Evolutionary conservation across 2,113 vertebrate species (phyloP), one percentile per base, ranked within the genome.

Genomic region (Myanophis thanlyinensis): DNA sequence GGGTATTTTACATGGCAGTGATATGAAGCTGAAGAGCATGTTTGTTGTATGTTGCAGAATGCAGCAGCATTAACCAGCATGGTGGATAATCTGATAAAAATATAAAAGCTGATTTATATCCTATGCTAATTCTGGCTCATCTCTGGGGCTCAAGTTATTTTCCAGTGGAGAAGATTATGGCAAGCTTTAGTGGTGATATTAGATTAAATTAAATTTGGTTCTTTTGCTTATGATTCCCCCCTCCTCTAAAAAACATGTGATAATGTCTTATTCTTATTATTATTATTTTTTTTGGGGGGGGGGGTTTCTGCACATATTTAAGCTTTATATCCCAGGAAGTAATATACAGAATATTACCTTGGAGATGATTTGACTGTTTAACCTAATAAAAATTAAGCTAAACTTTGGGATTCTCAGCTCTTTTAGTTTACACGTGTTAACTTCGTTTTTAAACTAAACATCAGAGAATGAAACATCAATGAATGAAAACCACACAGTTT

Each of bases 181-280:
- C 95, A 96, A 96, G 97, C 98, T 98, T 98, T 98, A 97, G 97
- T 95, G 95, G 97, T 96, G 98, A 99, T 98, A 98, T 98, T 98
- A 99, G 98, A 98, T 98, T 98, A 98, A 98, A 98, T 98, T 98
- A 98, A 98, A 98, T 98, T 95, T 97, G 98, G 98, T 98, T 98
- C 98, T 97, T 93, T 96, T 92, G 96, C 97, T 98, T 98, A 98
- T 98, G 96, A 98, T 98, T 98, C 97, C 96, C 96, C 93, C 93
- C 93, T 95, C 4, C 93, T 93, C 90, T 97, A 96, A 97, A 96
- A 93, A 93, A 93, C 94, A 92, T 92, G 90, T 35, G 92, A 93
- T 95, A 94, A 92, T 40, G 52, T 93, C 2, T 49, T 86, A 35
- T 87, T 95, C 91, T 96, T 97, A n/a, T n/a, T n/a, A n/a, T n/a